Evolutionary conservation across 2,797 vertebrate genomes (phyloP), one percentile per base, ranked within the genome.

Genomic region (Notoglanidium macrostoma): DNA sequence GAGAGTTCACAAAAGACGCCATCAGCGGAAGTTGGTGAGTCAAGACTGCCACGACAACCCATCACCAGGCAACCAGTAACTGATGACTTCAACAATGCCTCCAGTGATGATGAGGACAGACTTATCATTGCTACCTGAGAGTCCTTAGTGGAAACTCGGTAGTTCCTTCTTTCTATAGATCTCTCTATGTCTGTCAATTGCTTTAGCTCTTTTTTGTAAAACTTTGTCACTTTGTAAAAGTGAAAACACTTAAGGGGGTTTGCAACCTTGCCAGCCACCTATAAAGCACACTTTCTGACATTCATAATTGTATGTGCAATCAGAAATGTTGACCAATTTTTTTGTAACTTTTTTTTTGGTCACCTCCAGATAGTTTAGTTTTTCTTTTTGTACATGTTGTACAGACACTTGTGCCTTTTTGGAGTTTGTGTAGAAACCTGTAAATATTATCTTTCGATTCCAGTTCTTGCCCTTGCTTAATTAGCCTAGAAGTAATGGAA

Each of bases 341-440:
- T 61, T 68, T 40, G 73, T 59, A 98, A 97, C 95, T 93, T 96
- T 96, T 94, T 91, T 84, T 92, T 94, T 88, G 95, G 96, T 97
- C 96, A 92, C 93, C 95, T 96, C 95, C 95, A 94, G 94, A 95
- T 95, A 94, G 96, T 91, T 90, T 88, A 97, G 98, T 91, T 82
- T 74, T 91, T 90, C n/a, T 67, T 95, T 95, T 99, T 99, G 98
- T 99, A 99, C 95, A 99, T 99, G 97, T 98, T 99, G 98, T 99
- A 99, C 96, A 99, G 97, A 99, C 96, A 87, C 96, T 97, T 97
- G 98, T 99, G 98, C 98, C 98, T 99, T 99, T 97, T 97, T 96
- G 95, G 95, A 97, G 96, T 98, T 97, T 95, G 96, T 97, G 97
- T 96, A 96, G 96, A 96, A 97, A 96, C 95, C 92, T 99, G 98